These are phyloP conservation scores for Chalcis sispes DNA, from an alignment of 2,888 invertebrate species.

Conservation along the genomic window DNA sequence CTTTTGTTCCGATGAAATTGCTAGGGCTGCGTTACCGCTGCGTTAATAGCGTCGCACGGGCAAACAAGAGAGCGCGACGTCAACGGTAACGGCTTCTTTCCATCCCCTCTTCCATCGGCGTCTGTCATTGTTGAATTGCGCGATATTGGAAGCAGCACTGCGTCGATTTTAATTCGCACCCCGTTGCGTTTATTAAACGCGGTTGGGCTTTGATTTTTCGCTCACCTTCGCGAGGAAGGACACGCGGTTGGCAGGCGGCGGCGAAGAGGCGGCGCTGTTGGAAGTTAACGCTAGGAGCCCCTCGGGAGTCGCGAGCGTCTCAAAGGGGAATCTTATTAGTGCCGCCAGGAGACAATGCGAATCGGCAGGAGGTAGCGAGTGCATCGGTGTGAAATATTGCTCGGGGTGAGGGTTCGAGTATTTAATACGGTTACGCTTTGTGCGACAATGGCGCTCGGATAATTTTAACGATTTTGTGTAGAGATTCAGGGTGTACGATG, in stretches of 20 bases:
- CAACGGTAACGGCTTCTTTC: background rate
- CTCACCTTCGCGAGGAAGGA: background rate
- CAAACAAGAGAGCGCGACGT: background rate
- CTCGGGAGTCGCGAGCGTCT: too few species aligned
- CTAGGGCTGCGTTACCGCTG: constrained; percentile 5
- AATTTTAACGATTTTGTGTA: constrained; percentile 25
- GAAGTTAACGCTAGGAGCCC: too few species aligned
- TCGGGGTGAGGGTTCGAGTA: background rate
- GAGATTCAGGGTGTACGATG: constrained; percentile 55
- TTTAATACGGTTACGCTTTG: constrained; percentile 15
- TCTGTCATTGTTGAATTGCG: too few species aligned
- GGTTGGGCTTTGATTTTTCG: background rate
- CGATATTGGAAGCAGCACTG: constrained; percentile 1
- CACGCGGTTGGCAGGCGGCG: background rate
- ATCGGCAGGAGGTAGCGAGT: background rate
- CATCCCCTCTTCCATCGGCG: too few species aligned
- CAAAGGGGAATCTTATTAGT: constrained; percentile 27
- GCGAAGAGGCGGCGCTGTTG: background rate
- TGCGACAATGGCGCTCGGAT: constrained; percentile 3
- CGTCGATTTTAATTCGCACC: constrained; percentile 13
- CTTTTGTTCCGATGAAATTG: constrained; percentile 44
- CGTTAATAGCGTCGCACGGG: background rate
- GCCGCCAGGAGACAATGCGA: background rate
- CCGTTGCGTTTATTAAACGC: constrained; percentile 15
- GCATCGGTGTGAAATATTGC: constrained; percentile 16